Evolutionary conservation across 2,888 invertebrate genomes (phyloP).

Genomic region (Drosophila birchii): DNA sequence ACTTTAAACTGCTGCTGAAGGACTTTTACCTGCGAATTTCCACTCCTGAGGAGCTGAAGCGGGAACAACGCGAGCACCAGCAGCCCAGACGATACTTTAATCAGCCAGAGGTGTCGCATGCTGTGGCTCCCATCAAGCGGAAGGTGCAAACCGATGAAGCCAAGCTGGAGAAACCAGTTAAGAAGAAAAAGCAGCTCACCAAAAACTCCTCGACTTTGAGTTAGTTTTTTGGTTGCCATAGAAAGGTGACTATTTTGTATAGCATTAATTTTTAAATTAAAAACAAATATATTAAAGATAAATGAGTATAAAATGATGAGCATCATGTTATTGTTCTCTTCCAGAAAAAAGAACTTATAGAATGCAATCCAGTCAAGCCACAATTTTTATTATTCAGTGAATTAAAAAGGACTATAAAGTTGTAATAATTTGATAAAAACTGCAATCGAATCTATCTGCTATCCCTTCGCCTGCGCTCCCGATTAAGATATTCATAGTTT

Average conservation of each 20-base stretch:
- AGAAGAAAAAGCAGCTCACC: constrained; percentile 34
- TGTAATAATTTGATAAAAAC: not conserved
- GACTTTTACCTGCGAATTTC: constrained; percentile 80
- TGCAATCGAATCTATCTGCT: not conserved
- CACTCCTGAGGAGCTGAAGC: constrained; percentile 65
- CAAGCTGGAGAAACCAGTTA: not conserved
- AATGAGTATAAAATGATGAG: not conserved
- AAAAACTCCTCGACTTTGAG: constrained; percentile 41
- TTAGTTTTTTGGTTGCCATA: constrained; percentile 17
- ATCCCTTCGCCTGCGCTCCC: not conserved
- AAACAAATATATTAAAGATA: not conserved
- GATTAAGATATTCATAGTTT: not conserved
- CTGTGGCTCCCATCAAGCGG: constrained; percentile 31
- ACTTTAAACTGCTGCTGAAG: constrained; percentile 82
- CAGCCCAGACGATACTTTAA: constrained; percentile 63
- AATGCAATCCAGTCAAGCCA: not conserved
- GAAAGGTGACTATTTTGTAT: not conserved
- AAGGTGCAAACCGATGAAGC: constrained; percentile 1
- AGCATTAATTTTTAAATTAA: constrained; percentile 7
- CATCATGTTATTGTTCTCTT: too few relatives aligned
- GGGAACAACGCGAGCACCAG: constrained; percentile 50
- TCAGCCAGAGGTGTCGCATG: not conserved
- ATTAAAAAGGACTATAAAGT: constrained; percentile 4
- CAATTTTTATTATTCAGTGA: not conserved
- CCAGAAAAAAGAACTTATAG: too few relatives aligned